These are phyloP conservation scores for Sebastes diploproa DNA, from an alignment of 2,797 vertebrate genomes.

Conservation along the genomic window DNA sequence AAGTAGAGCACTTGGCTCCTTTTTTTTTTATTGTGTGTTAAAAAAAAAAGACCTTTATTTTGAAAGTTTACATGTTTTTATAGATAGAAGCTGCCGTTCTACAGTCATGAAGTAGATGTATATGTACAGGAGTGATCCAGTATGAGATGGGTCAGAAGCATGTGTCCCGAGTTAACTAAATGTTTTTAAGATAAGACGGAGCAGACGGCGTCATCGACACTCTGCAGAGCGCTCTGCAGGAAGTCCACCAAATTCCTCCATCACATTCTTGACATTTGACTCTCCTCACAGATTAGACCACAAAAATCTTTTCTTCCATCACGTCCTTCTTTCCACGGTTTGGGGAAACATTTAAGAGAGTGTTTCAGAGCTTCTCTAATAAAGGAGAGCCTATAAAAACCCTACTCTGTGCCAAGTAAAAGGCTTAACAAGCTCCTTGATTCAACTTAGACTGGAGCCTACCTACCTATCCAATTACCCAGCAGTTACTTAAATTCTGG, in stretches of 20 bases:
- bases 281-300: slow-evolving; percentile 20
- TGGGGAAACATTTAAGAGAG: not conserved
- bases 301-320: slow-evolving; percentile 12
- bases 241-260: slow-evolving; percentile 36
- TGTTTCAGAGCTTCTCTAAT: not conserved
- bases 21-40: not conserved
- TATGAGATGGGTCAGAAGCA: not conserved
- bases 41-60: not conserved
- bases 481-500: slow-evolving; percentile 1
- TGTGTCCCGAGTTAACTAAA: not conserved
- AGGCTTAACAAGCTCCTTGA: slow-evolving; percentile 14
- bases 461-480: slow-evolving; percentile 29
- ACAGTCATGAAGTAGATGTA: not conserved
- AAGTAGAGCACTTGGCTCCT: not conserved
- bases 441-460: slow-evolving; percentile 7
- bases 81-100: not conserved
- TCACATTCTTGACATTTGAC: slow-evolving; percentile 56
- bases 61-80: not conserved
- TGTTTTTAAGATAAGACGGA: not conserved
- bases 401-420: not conserved
- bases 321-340: not conserved
- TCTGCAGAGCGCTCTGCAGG: slow-evolving; percentile 18
- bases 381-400: not conserved
- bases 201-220: not conserved
- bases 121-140: not conserved